Base-by-base conservation (phyloP, 2,888 invertebrate genomes). In the Penaeus monodon region DNA sequence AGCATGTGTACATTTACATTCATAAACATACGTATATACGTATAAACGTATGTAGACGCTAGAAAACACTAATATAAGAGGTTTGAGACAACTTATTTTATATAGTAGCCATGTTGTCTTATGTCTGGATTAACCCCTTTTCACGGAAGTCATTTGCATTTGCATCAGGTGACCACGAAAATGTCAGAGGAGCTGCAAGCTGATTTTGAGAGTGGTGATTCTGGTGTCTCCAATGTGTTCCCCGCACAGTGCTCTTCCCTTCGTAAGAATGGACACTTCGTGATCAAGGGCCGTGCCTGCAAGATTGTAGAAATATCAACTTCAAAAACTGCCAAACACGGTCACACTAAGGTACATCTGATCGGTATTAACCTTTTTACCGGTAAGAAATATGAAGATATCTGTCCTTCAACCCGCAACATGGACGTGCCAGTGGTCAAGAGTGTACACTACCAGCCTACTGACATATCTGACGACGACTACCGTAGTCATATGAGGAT, bases 271-370 rank as follows among this genome's bases (percentile, higher is more conserved):
- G 99, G 99, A 92, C 97, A 97, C 93, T 99, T 99, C 91, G 97
- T 99, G 96, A 95, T 99, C 91, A 99, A 92, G 92, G 92, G 96
- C 90, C 96, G 98, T 92, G 99, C 99, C 90, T 99, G 99, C 95
- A 99, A 99, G 95, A 99, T 99, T 92, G 99, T 99, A 90, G 99
- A 99, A 94, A 99, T 99, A 99, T 98, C 98, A 91, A 99, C 99
- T 91, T 99, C 99, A 81, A 99, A 99, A 95, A 99, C 99, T 92
- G 99, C 99, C 92, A 99, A 99, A 94, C 99, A 99, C 94, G 99
- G 99, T 91, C 99, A 99, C 93, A 99, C 99, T 92, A 99, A 99
- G 95, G 98, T 99, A 91, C 98, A 98, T 93, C 94, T 98, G 93
- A 97, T 98, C 91, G 98, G 97, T 91, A 95, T 98, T 91, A 98